phyloP scores from a whole-genome alignment of 2,888 invertebrate genomes.

The Notocelia uddmanniana region DNA sequence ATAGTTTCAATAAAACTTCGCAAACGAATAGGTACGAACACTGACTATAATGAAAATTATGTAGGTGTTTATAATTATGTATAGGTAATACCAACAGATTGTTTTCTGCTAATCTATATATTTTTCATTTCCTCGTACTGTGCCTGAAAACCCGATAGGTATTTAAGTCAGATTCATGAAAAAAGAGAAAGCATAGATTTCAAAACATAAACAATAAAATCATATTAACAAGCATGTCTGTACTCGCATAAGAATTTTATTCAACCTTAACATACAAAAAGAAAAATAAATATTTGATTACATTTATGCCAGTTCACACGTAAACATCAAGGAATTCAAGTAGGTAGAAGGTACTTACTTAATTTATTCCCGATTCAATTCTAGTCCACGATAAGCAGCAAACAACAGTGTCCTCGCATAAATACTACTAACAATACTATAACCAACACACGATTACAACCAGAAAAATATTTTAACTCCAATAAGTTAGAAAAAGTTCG shows the following conservation, averaged over 20 bases:
- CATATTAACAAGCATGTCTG: background rate
- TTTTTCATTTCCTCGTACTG: background rate
- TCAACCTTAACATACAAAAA: background rate
- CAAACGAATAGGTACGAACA: background rate
- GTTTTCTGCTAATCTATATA: no score
- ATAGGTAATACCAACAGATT: no score
- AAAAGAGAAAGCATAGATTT: no score
- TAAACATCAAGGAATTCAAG: conserved; percentile 40
- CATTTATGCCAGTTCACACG: conserved; percentile 1
- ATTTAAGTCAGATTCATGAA: no score
- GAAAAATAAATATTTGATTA: background rate
- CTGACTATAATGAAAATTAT: no score
- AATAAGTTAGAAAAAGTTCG: conserved; percentile 65
- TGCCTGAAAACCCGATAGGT: background rate
- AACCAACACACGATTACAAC: conserved; percentile 48
- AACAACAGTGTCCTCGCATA: conserved; percentile 24
- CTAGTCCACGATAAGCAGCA: conserved; percentile 33
- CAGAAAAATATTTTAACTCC: conserved; percentile 56
- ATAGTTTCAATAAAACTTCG: background rate
- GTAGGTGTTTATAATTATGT: no score
- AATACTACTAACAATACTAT: conserved; percentile 46
- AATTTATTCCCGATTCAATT: conserved; percentile 37
- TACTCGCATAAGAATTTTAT: background rate
- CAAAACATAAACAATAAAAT: background rate
- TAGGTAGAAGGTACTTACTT: conserved; percentile 33